These are phyloP conservation scores for Lordiphosa collinella DNA, from an alignment of 1,140 invertebrate genomes.

Conservation along the genomic window DNA sequence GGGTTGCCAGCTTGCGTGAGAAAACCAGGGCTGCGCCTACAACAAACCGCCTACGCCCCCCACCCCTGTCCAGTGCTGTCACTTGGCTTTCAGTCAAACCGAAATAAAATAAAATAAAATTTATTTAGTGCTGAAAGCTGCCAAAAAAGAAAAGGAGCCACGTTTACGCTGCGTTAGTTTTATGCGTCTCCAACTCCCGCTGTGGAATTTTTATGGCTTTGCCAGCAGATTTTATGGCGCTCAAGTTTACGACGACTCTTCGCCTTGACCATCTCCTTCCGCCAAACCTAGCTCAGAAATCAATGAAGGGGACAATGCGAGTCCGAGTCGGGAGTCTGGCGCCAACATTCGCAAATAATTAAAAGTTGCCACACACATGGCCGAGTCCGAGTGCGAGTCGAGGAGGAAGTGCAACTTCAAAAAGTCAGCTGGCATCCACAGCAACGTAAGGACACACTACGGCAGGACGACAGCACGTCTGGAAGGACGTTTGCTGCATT, in stretches of 20 bases:
- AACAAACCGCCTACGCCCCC: not conserved
- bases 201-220: slow-evolving; percentile 74
- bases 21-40: not conserved
- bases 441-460: too few relatives aligned
- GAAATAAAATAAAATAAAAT: slow-evolving; percentile 72
- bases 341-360: slow-evolving; percentile 77
- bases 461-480: slow-evolving; percentile 58
- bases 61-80: not conserved
- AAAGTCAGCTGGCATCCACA: slow-evolving; percentile 33
- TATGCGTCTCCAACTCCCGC: slow-evolving; percentile 71
- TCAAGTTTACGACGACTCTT: slow-evolving; percentile 77
- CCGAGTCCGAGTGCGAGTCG: not conserved
- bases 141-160: slow-evolving; percentile 50
- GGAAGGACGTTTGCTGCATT: slow-evolving; percentile 79
- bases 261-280: slow-evolving; percentile 59
- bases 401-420: slow-evolving; percentile 16
- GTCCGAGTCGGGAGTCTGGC: slow-evolving; percentile 32
- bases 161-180: slow-evolving; percentile 76
- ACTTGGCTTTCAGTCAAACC: slow-evolving; percentile 29
- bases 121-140: slow-evolving; percentile 52
- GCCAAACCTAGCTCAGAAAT: slow-evolving; percentile 18
- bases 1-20: slow-evolving; percentile 11
- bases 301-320: slow-evolving; percentile 9
- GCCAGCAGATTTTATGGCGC: slow-evolving; percentile 79
- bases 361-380: slow-evolving; percentile 65